Evolutionary conservation across 2,113 vertebrate species (phyloP).

Genomic region (Clarias gariepinus): DNA sequence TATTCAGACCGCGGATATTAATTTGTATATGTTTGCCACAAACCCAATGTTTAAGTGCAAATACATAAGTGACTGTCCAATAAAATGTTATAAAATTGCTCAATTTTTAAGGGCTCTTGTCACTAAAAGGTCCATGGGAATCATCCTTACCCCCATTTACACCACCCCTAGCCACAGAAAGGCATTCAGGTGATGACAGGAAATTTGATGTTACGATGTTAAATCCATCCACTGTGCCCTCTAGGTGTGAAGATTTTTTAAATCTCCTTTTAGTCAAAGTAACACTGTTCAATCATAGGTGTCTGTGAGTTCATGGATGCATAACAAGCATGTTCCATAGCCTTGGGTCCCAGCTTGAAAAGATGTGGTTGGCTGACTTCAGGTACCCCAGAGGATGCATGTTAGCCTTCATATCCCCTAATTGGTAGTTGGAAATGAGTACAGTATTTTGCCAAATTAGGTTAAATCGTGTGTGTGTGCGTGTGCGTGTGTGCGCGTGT

Average conservation of each 20-base stretch:
- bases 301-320: neutral
- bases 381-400: neutral
- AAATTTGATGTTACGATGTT: neutral
- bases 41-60: too few relatives aligned
- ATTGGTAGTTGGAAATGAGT: neutral
- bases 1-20: too few relatives aligned
- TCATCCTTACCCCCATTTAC: too few relatives aligned
- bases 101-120: too few relatives aligned
- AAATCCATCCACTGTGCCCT: neutral
- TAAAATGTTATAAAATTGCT: too few relatives aligned
- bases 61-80: too few relatives aligned
- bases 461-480: too few relatives aligned
- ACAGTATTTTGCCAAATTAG: neutral
- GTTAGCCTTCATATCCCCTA: neutral
- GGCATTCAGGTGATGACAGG: neutral
- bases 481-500: too few relatives aligned
- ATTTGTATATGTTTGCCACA: too few relatives aligned
- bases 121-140: too few relatives aligned
- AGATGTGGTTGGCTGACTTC: neutral
- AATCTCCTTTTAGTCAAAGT: neutral
- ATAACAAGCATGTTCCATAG: neutral
- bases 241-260: neutral
- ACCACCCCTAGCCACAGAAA: neutral
- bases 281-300: neutral
- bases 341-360: neutral